Base-by-base conservation (phyloP, 2,797 vertebrate genomes). In the Pangasius mekongensis region DNA sequence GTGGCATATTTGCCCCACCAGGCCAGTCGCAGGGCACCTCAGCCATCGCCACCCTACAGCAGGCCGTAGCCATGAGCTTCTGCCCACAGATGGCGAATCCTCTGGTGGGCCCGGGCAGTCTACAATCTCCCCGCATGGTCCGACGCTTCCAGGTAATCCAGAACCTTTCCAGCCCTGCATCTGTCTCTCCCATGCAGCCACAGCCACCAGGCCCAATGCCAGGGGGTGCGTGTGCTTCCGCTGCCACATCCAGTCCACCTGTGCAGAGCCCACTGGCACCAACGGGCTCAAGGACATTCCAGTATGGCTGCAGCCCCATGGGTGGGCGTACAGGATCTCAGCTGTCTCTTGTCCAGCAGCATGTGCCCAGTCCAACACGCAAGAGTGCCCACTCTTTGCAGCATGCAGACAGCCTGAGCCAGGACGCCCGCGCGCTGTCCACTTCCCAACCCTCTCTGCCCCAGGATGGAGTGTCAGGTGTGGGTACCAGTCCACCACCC, bases 41-140 rank as follows among this genome's bases (percentile, higher is more conserved):
- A 0, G 98, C 99, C 88, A 99, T 99, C 0, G 98, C 98, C 92
- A 98, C 97, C 7, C 95, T 99, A 22, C 98, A 99, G 94, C 98
- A 99, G 93, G 98, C 98, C 0, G 98, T 99, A 54, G 98, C 98
- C 85, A 98, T 99, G 98, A 99, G 98, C 93, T 99, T 99, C 96
- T 99, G 98, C 91, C 98, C 98, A 0, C 98, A 98, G 93, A 98
- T 98, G 95, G 96, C 96, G 1, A 97, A 96, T 92, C 98, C 98
- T 0, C 92, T 99, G 83, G 97, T 94, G 60, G 96, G 95, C 30
- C 94, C 95, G 0, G 94, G 94, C 82, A 95, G 96, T 5, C 93
- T 98, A 54, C 97, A 97, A 89, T 99, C 98, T 0, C 98, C 98
- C 2, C 96, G 97, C 83, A 97, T 98, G 92, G 94, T 97, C 93